Evolutionary conservation across 1,140 invertebrate species (phyloP).

Genomic region (Eumeta japonica): DNA sequence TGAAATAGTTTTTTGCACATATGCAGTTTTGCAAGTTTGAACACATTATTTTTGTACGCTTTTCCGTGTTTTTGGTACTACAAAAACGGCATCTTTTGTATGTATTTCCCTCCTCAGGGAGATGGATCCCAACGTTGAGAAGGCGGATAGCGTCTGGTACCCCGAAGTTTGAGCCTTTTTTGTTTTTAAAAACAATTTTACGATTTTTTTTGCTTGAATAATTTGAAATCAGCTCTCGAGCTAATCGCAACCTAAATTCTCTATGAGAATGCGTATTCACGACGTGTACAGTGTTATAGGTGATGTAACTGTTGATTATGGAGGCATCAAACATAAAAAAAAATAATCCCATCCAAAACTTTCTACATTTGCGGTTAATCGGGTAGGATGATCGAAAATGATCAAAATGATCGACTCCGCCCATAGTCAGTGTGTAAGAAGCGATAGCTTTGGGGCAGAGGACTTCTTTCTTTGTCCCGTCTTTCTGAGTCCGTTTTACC

Average conservation of each 20-base stretch:
- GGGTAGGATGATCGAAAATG: constrained; percentile 19
- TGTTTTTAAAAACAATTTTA: constrained; percentile 2
- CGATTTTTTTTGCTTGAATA: constrained; percentile 1
- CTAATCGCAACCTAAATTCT: constrained; percentile 15
- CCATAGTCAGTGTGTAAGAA: constrained; percentile 20
- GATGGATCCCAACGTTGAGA: constrained; percentile 1
- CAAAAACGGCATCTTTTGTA: constrained; percentile 23
- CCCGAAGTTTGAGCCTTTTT: constrained; percentile 3
- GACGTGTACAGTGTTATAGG: constrained; percentile 18
- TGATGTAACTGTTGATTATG: constrained; percentile 24
- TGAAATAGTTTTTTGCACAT: constrained; percentile 19
- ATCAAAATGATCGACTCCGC: constrained; percentile 24
- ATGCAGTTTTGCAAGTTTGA: constrained; percentile 15
- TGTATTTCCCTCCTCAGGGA: constrained; percentile 13
- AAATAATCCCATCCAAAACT: constrained; percentile 12
- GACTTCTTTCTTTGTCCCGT: constrained; percentile 17
- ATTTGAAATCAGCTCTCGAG: background rate
- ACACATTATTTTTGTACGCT: constrained; percentile 19
- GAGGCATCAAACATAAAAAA: constrained; percentile 12
- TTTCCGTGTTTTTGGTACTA: constrained; percentile 18
- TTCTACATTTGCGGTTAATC: constrained; percentile 11
- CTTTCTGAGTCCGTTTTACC: constrained; percentile 25
- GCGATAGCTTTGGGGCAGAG: constrained; percentile 20
- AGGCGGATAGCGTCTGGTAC: constrained; percentile 6
- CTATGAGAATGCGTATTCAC: constrained; percentile 14